Conservation (phyloP, 2,888 invertebrate genomes). For the Globia sparganii region DNA sequence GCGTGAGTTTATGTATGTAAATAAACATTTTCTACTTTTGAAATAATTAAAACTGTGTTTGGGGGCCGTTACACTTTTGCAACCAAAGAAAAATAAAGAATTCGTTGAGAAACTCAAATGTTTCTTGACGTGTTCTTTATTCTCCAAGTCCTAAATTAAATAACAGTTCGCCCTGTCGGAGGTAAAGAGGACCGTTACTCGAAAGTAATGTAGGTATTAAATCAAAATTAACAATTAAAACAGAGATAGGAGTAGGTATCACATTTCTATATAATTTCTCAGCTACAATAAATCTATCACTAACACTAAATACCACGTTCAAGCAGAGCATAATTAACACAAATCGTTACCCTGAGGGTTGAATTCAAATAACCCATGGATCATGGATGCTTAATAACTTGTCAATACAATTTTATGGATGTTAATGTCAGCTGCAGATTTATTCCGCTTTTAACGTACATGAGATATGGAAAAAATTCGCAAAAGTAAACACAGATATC, state of each 20-base stretch:
- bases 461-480: conserved; percentile 9
- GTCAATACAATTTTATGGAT: conserved; percentile 8
- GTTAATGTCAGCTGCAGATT: conserved; percentile 40
- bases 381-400: conserved; percentile 22
- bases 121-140: neutral
- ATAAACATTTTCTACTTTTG: neutral
- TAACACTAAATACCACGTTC: neutral
- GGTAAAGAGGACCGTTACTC: neutral
- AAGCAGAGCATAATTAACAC: neutral
- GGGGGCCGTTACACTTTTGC: neutral
- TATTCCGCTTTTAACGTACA: conserved; percentile 31
- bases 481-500: neutral
- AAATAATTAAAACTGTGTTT: neutral
- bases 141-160: neutral
- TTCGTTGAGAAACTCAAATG: neutral
- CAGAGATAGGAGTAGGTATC: neutral
- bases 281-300: neutral
- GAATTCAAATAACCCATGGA: neutral
- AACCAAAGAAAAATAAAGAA: neutral
- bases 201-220: neutral
- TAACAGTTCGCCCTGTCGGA: neutral
- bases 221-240: neutral
- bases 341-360: neutral
- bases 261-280: neutral
- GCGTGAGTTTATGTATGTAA: neutral